These are phyloP conservation scores for Camelus bactrianus DNA, from an alignment of 2,113 vertebrate genomes.

Conservation along the genomic window DNA sequence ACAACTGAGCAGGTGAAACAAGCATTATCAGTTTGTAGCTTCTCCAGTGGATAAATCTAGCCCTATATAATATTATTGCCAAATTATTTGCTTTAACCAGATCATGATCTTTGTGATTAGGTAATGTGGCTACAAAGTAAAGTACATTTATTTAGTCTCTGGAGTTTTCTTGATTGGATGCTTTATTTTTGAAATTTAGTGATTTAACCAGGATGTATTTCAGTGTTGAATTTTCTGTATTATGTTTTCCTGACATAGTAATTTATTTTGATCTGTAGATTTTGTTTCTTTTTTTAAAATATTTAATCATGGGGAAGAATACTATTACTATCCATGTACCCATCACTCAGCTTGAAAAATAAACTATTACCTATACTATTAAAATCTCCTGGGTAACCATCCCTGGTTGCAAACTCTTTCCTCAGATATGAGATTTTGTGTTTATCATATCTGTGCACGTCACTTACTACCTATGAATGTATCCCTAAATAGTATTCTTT, in stretches of 20 bases:
- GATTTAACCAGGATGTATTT: background rate
- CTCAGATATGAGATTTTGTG: background rate
- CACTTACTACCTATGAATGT: background rate
- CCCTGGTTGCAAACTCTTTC: background rate
- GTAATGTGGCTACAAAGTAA: background rate
- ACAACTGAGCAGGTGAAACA: background rate
- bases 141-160: background rate
- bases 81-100: conserved; percentile 22
- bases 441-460: background rate
- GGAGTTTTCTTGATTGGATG: conserved; percentile 32
- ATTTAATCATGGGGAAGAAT: conserved; percentile 5
- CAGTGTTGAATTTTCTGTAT: conserved; percentile 28
- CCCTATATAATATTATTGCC: background rate
- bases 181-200: conserved; percentile 47
- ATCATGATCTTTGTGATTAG: background rate
- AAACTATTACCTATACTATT: background rate
- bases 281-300: background rate
- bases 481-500: background rate
- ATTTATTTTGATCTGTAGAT: background rate
- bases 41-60: background rate
- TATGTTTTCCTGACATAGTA: background rate
- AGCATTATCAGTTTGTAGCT: background rate
- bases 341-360: background rate
- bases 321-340: background rate
- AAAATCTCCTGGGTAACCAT: background rate